Base-by-base conservation (phyloP, 2,888 invertebrate species). In the Acanthosoma haemorrhoidale region DNA sequence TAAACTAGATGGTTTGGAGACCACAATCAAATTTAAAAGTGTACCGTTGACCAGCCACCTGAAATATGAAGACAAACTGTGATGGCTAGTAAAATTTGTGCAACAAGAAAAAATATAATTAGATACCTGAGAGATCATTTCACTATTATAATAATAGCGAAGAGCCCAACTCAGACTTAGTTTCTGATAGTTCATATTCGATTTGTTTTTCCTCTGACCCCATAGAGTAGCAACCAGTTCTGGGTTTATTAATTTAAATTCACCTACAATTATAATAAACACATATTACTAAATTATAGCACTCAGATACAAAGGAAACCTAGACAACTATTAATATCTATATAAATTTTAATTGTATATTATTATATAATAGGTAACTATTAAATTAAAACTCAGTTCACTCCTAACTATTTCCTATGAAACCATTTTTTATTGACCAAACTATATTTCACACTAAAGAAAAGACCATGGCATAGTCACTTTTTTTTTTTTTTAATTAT, bases 1-100 rank as follows among this genome's bases (percentile, higher is more conserved):
- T 94, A 94, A 0, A 94, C 95, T 8, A 95, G 81, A 95, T 79
- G 74, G 91, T 88, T 75, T 92, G 90, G 15, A 97, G 82, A 80
- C 97, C 94, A 79, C 96, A 96, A 29, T 96, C 94, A 81, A 96
- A 97, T 79, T 96, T 96, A 81, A 97, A 97, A 1, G 95, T 96
- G 80, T 96, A 96, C 73, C 89, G 84, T 75, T 85, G 84, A 3
- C 84, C 80, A 72, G 78, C 78, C 4, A 80, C 79, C 78, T 80
- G 73, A 77, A 34, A 76, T 75, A 32, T 16, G 15, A 16, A 39
- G 16, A 39, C 8, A 16, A 16, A 39, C 8, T 43, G 8, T 43
- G 9, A 4, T 43, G 25, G 13, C n/a, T 43, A 13, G 18, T 21
- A 43, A 2, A 6, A 2, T 41, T 8, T 16, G 11, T 4, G 13